phyloP scores from a whole-genome alignment of 1,140 invertebrate genomes.

The Zaprionus camerounensis region DNA sequence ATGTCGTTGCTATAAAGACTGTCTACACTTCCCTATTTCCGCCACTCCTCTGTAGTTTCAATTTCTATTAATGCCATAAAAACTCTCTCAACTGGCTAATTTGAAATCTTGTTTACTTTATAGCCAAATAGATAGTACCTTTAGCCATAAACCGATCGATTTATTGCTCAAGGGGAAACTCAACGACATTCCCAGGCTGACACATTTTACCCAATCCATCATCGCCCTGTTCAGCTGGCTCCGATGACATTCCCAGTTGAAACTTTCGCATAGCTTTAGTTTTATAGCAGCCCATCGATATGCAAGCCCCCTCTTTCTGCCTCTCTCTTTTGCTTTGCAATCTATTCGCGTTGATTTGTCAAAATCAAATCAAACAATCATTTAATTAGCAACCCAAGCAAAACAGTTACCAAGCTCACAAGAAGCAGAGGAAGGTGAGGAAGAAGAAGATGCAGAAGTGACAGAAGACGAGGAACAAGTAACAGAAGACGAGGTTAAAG shows the following conservation, averaged over 20 bases:
- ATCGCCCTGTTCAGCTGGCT: slow-evolving; percentile 1
- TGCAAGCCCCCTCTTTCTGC: background rate
- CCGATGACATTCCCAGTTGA: slow-evolving; percentile 19
- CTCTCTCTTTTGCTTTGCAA: slow-evolving; percentile 16
- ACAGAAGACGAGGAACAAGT: slow-evolving; percentile 13
- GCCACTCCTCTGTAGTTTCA: background rate
- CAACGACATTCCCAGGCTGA: slow-evolving; percentile 24
- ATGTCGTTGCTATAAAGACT: background rate
- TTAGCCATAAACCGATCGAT: slow-evolving; percentile 1
- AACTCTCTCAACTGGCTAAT: background rate
- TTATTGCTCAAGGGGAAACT: background rate
- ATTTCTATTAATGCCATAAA: background rate
- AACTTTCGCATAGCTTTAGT: slow-evolving; percentile 38
- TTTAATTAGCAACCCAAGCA: slow-evolving; percentile 55
- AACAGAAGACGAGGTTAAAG: background rate
- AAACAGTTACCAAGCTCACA: slow-evolving; percentile 4
- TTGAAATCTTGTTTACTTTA: slow-evolving; percentile 2
- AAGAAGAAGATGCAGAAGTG: background rate
- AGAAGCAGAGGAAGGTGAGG: background rate
- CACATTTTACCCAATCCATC: slow-evolving; percentile 49
- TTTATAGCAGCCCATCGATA: slow-evolving; percentile 1
- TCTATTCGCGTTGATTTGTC: slow-evolving; percentile 46
- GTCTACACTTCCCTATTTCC: background rate
- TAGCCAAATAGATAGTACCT: background rate
- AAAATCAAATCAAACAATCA: slow-evolving; percentile 64